Percentiles rank a stretch among this genome's conserved stretches.
Evolutionary conservation across 2,888 invertebrate species (phyloP).

Genomic region (Unio delphinus): DNA sequence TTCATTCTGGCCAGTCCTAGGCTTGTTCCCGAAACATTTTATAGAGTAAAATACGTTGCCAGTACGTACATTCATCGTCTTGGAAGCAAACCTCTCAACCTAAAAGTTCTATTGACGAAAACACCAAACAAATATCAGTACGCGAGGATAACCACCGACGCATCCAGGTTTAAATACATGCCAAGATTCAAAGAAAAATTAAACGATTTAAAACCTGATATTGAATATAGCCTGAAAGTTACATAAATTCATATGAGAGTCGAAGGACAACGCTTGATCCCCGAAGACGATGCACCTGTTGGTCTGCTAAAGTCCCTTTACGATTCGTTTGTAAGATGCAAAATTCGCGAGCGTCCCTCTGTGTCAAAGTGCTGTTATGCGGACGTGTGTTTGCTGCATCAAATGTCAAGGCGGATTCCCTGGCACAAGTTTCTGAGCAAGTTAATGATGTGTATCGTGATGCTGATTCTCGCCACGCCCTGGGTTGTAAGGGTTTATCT

Average conservation of each 20-base stretch:
- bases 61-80: constrained; percentile 7
- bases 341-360: constrained; percentile 49
- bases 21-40: constrained; percentile 34
- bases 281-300: constrained; percentile 46
- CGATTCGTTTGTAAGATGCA: constrained; percentile 55
- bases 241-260: constrained; percentile 40
- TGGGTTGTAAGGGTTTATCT: constrained; percentile 48
- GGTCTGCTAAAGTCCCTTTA: constrained; percentile 44
- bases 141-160: constrained; percentile 11
- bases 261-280: constrained; percentile 41
- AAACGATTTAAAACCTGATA: background rate
- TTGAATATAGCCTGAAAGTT: constrained; percentile 22
- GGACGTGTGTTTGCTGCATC: constrained; percentile 20
- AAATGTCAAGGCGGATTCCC: constrained; percentile 7
- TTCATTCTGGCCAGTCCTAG: constrained; percentile 54
- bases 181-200: constrained; percentile 9
- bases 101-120: background rate
- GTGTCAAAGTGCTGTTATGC: constrained; percentile 49
- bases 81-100: background rate
- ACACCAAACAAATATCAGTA: background rate
- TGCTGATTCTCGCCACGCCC: constrained; percentile 48
- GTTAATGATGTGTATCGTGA: constrained; percentile 38
- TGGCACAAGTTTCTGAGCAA: constrained; percentile 46
- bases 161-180: constrained; percentile 21
- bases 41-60: constrained; percentile 30